A percentile compares a stretch with the other conserved stretches of the same genome.
Conservation (phyloP, 2,888 invertebrate species). For the Chorisops tibialis region DNA sequence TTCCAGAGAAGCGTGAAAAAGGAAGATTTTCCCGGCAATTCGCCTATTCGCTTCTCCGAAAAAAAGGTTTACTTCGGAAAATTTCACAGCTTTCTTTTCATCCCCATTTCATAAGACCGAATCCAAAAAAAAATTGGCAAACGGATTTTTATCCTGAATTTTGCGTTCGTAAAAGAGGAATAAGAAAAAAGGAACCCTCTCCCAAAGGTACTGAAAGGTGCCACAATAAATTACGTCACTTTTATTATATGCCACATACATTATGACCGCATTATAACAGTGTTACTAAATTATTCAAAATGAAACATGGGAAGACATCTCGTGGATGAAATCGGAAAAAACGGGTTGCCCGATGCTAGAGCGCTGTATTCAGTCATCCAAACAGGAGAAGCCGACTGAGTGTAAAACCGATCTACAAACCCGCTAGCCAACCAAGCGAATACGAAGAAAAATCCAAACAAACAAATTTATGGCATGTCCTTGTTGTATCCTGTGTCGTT, state of each 20-base stretch:
- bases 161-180: neutral
- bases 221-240: conserved; percentile 33
- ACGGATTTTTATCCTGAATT: no score
- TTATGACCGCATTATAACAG: conserved; percentile 34
- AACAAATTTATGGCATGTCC: conserved; percentile 34
- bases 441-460: conserved; percentile 31
- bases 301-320: conserved; percentile 26
- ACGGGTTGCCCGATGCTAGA: conserved; percentile 8
- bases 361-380: conserved; percentile 12
- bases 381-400: conserved; percentile 19
- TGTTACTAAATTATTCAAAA: conserved; percentile 34
- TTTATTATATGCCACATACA: conserved; percentile 33
- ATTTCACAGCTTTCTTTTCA: neutral
- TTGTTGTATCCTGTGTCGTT: conserved; percentile 33
- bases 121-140: no score
- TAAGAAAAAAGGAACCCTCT: neutral
- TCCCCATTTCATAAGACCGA: neutral
- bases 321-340: conserved; percentile 10
- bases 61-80: no score
- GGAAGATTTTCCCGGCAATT: neutral
- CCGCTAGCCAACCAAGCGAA: conserved; percentile 22
- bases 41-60: neutral
- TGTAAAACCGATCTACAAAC: conserved; percentile 5
- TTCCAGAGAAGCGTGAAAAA: neutral
- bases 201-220: conserved; percentile 20